Base-by-base conservation (phyloP, 2,797 vertebrate species). In the Channa striata region DNA sequence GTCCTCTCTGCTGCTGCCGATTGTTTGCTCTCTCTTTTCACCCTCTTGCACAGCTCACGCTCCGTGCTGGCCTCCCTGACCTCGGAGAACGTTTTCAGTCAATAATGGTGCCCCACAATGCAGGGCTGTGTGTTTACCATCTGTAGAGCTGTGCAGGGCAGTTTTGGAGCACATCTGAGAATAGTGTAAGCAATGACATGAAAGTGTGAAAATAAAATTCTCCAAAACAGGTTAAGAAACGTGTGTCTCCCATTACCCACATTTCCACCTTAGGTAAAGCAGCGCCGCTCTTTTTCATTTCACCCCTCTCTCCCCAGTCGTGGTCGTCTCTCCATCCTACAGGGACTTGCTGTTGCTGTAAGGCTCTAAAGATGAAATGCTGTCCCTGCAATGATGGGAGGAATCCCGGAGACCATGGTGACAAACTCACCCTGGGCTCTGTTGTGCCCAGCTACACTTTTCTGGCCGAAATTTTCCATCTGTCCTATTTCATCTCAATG, bases 1-100 rank as follows among this genome's bases (percentile, higher is more conserved):
- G 19, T 39, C 50, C 46, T 72, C n/a, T 58, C 14, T 49, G 36
- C 14, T 40, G 64, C 54, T 69, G 54, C 6, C 53, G 4, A 67
- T 59, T 70, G 61, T 54, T 71, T 68, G 13, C 66, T 49, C 62
- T 63, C 44, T 46, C 49, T 51, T 42, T 54, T 63, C 33, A 37
- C 48, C 59, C 51, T 72, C 34, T 34, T 59, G 33, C 33, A 69
- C 76, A 39, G 48, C 65, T 70, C 64, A 37, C 61, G 30, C 25
- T 51, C 20, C 17, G 20, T 51, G 39, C 52, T 54, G 39, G 39
- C 47, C 46, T 57, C 40, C 20, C 47, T 74, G 59, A 67, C 65
- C 69, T 52, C 42, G 43, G 65, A 74, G 69, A 63, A 39, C 50
- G 39, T 33, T 37, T 50, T 71, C 39, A 70, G 48, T 68, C 81